Conservation (phyloP, 2,113 vertebrate genomes). For the Eolophus roseicapilla region DNA sequence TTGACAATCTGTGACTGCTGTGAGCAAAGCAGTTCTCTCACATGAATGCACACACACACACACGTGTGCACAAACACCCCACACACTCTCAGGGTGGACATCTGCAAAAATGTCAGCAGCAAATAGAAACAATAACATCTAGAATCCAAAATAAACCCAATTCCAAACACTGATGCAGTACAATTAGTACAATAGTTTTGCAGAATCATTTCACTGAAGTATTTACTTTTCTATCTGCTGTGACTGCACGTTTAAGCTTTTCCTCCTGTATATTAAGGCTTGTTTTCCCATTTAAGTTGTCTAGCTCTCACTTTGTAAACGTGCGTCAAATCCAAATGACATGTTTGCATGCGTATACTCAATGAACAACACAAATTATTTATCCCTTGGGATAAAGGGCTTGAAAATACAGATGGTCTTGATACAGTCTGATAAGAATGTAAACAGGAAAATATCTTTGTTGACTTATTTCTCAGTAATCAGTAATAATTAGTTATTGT, state of each 20-base stretch:
- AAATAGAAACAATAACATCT: not conserved
- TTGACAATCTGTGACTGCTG: not conserved
- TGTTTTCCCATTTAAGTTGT: slow-evolving; percentile 9
- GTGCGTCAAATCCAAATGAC: slow-evolving; percentile 52
- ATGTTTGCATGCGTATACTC: slow-evolving; percentile 64
- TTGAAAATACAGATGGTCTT: slow-evolving; percentile 81
- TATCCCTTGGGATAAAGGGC: slow-evolving; percentile 72
- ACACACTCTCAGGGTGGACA: not conserved
- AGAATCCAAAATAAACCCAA: not conserved
- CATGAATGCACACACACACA: not conserved
- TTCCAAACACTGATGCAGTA: not conserved
- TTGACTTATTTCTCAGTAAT: slow-evolving; percentile 81
- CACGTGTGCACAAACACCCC: rapidly evolving
- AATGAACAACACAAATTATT: slow-evolving; percentile 72
- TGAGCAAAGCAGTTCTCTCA: not conserved
- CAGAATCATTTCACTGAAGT: not conserved
- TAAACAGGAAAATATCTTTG: slow-evolving; percentile 84
- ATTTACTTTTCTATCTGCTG: not conserved
- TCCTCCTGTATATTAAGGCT: not conserved
- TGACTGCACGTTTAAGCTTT: not conserved
- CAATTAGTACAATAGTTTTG: not conserved
- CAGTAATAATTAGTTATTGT: slow-evolving; percentile 79
- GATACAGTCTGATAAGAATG: slow-evolving; percentile 82
- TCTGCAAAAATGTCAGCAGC: not conserved
- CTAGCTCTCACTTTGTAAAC: slow-evolving; percentile 22